Conservation (phyloP, 1,140 invertebrate genomes). For the Globodera rostochiensis region DNA sequence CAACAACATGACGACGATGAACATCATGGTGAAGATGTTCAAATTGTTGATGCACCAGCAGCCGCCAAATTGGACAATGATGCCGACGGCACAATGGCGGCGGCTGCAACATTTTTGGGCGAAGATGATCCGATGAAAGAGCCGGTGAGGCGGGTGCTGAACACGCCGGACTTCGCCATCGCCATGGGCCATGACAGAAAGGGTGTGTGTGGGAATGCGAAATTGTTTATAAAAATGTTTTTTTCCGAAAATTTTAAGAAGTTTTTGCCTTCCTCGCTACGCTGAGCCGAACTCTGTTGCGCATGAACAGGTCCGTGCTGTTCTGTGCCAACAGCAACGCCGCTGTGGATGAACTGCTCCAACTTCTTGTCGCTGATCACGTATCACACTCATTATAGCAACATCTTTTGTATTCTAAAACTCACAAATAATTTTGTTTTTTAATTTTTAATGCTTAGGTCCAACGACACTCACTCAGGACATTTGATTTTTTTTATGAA, state of each 20-base stretch:
- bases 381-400: neutral
- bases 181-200: neutral
- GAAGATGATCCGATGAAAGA: neutral
- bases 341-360: conserved; percentile 4
- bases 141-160: neutral
- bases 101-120: neutral
- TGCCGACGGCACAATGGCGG: neutral
- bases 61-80: neutral
- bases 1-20: neutral
- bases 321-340: conserved; percentile 4
- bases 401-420: neutral
- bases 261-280: neutral
- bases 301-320: neutral
- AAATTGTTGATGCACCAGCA: neutral
- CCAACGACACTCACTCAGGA: neutral
- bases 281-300: neutral
- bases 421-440: neutral
- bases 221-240: neutral
- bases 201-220: neutral
- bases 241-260: neutral
- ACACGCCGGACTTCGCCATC: neutral
- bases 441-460: neutral
- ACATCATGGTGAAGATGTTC: neutral
- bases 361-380: neutral
- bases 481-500: no score